Conservation (phyloP, 2,797 vertebrate genomes). For the Mastacembelus armatus region DNA sequence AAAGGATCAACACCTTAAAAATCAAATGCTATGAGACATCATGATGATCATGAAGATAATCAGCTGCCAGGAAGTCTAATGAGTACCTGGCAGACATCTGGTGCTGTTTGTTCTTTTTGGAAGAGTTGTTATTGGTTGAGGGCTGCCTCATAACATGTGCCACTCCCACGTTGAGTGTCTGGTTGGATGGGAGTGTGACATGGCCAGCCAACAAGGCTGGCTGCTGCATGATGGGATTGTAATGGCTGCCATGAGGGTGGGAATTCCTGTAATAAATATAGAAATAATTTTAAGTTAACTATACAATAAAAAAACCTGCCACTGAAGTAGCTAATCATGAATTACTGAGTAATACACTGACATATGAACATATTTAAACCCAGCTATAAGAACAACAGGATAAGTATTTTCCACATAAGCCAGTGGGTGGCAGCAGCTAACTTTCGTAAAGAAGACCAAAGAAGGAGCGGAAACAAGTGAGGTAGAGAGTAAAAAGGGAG, state of each 20-base stretch:
- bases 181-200: slow-evolving; percentile 93
- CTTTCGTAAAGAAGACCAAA: slow-evolving; percentile 23
- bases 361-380: not conserved
- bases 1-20: not conserved
- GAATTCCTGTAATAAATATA: slow-evolving; percentile 86
- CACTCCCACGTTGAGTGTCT: slow-evolving; percentile 96
- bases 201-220: slow-evolving; percentile 93
- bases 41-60: not conserved
- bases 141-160: slow-evolving; percentile 99
- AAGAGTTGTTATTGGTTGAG: slow-evolving; percentile 87
- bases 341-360: not conserved
- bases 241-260: slow-evolving; percentile 95
- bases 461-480: slow-evolving; percentile 33
- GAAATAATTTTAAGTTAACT: slow-evolving; percentile 7
- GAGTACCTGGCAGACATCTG: slow-evolving; percentile 90
- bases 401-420: slow-evolving; percentile 39
- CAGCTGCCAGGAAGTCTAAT: not conserved
- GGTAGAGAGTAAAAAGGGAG: slow-evolving; percentile 60
- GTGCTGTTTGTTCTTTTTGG: slow-evolving; percentile 95
- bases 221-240: slow-evolving; percentile 99
- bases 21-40: not conserved
- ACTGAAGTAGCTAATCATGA: not conserved
- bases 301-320: slow-evolving; percentile 3
- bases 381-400: not conserved
- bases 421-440: slow-evolving; percentile 81